Evolutionary conservation across 2,888 invertebrate species (phyloP), one percentile per base, ranked within the genome.

Genomic region (Willowsia nigromaculata): DNA sequence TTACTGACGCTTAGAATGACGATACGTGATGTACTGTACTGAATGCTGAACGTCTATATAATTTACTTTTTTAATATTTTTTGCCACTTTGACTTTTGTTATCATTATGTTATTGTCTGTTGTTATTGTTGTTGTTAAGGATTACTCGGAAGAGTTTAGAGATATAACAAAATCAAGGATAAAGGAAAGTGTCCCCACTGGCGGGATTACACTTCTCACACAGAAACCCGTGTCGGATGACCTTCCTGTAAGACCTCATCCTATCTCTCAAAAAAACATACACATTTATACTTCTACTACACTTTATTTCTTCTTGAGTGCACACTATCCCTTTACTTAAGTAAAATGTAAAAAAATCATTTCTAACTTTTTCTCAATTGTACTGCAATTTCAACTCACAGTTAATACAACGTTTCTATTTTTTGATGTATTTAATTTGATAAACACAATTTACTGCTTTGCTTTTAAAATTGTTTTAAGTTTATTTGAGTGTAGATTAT

Each of bases 121-220:
- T 91, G 68, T 86, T 90, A 78, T 91, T 85, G 71, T 85, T 88
- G 82, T 89, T 85, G 85, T 93, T 47, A 96, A 98, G 98, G 98
- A 98, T 95, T 98, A 98, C 95, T 97, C 97, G 93, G 98, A 98
- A 95, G 98, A 98, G 95, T 98, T 98, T 95, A 96, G 98, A 94
- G 98, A 98, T 95, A 98, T 98, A 95, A 97, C 97, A 94, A 98
- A 98, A 95, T 97, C 97, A 94, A 98, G 97, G 95, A 91, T 91
- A 93, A 98, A 97, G 96, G 98, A 97, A 95, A 96, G 97, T 93
- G 96, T 97, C 93, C 97, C 98, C 93, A 97, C 97, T 93, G 98
- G 98, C 93, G 96, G 96, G 94, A 98, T 98, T 95, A 98, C 97
- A 93, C 96, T 98, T 94, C 97, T 98, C 95, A 98, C 98, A 95